Base-by-base conservation (phyloP, 1,140 invertebrate species). In the Oryctes rhinoceros region DNA sequence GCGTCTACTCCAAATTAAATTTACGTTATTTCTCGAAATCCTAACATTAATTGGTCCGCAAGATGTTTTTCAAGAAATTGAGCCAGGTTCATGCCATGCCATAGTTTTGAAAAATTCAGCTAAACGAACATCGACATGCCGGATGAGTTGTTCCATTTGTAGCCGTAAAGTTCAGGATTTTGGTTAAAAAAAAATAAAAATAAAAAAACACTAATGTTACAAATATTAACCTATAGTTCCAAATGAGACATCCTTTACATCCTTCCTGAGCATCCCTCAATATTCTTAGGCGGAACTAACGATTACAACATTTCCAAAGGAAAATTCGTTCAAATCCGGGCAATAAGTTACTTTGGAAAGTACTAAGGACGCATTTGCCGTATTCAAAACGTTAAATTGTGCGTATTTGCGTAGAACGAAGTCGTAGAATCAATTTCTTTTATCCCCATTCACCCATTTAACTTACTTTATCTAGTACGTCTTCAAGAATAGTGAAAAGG, bases 21-120 rank as follows among this genome's bases (percentile, higher is more conserved):
- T n/a, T n/a, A n/a, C n/a, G n/a, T n/a, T n/a, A 78, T 85, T 75
- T 85, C 82, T 78, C 81, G 80, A 75, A 81, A 82, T n/a, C 78
- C 78, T 79, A 30, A 30, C 24, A 30, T 30, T 30, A 30, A 82
- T 82, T 83, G 76, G 80, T 76, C 83, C 0, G 78, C 81, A 44
- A 81, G 81, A 83, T 20, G 53, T 62, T 62, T 0, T 62, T 62
- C 53, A 7, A n/a, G 53, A 62, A 62, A 62, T 62, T 4, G 53
- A 62, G 20, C 53, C 53, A 20, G 20, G 20, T 3, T 62, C 9
- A 15, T 3, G 53, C n/a, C n/a, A n/a, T 62, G 13, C 13, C 4
- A 20, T 7, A 5, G 53, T 62, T 62, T 4, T 62, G 53, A 0
- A 15, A 62, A 62, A 62, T 20, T 30, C 2, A 1, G 24, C 2